phyloP scores from a whole-genome alignment of 35 echinoderm and acorn worm genomes.

The Patiria miniata region DNA sequence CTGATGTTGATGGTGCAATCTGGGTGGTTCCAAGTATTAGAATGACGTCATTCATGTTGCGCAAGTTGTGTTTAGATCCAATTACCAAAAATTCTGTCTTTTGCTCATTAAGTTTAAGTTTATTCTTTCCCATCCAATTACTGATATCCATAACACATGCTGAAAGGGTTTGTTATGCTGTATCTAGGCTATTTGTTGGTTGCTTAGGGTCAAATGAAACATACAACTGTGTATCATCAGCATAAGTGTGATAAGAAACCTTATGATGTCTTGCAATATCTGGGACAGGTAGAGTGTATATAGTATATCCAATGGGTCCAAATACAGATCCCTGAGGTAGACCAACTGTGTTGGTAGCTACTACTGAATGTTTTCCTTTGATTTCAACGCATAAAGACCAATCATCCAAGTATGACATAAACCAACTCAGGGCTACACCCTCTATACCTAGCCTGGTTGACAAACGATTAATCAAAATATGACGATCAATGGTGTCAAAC shows the following conservation, averaged over 20 bases:
- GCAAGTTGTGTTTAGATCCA: no score
- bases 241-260: slow-evolving; percentile 52
- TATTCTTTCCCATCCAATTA: slow-evolving; percentile 26
- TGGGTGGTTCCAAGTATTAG: no score
- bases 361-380: slow-evolving; percentile 32
- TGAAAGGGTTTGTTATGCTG: slow-evolving; percentile 14
- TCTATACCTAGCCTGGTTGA: not conserved
- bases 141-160: slow-evolving; percentile 35
- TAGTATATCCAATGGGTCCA: slow-evolving; percentile 49
- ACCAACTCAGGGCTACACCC: slow-evolving; percentile 29
- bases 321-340: slow-evolving; percentile 61
- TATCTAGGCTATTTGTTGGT: not conserved
- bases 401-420: slow-evolving; percentile 36
- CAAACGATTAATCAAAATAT: slow-evolving; percentile 14
- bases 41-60: no score
- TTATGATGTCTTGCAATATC: slow-evolving; percentile 22
- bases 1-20: slow-evolving; percentile 39
- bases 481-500: slow-evolving; percentile 67
- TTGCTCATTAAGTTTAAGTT: slow-evolving; percentile 55
- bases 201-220: slow-evolving; percentile 50
- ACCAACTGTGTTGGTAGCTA: not conserved
- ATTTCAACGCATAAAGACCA: slow-evolving; percentile 24
- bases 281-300: slow-evolving; percentile 45
- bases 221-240: slow-evolving; percentile 68
- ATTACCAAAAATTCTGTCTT: slow-evolving; percentile 51